Conservation (phyloP, 2,888 invertebrate species). For the Dugesia japonica region DNA sequence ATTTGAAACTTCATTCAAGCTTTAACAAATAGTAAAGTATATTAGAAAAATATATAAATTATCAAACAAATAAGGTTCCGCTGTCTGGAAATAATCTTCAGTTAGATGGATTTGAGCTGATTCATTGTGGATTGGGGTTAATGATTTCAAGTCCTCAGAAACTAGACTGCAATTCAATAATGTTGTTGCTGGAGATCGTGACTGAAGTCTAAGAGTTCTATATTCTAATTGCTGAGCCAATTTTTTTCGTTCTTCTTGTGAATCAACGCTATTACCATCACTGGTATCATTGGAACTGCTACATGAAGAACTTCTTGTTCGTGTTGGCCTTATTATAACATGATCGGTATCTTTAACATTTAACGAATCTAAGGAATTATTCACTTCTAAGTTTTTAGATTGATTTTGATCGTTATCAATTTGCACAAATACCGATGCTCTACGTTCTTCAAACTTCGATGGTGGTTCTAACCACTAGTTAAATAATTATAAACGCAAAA, state of each 20-base stretch:
- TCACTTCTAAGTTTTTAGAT: neutral
- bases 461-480: constrained; percentile 3
- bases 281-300: neutral
- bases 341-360: neutral
- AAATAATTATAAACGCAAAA: neutral
- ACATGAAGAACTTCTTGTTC: neutral
- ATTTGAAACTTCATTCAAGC: too few relatives aligned
- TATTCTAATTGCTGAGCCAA: neutral
- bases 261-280: neutral
- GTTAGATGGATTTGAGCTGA: neutral
- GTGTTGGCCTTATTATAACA: neutral
- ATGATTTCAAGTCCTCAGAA: neutral
- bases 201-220: neutral
- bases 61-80: too few relatives aligned
- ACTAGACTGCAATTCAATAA: neutral
- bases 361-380: neutral
- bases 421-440: neutral
- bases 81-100: too few relatives aligned
- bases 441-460: neutral
- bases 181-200: neutral
- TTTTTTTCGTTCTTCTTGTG: constrained; percentile 2
- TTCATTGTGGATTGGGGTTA: neutral
- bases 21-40: too few relatives aligned
- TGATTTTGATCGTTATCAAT: neutral
- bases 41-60: too few relatives aligned